Evolutionary conservation across 2,113 vertebrate genomes (phyloP).

Genomic region (Arizona elegans): DNA sequence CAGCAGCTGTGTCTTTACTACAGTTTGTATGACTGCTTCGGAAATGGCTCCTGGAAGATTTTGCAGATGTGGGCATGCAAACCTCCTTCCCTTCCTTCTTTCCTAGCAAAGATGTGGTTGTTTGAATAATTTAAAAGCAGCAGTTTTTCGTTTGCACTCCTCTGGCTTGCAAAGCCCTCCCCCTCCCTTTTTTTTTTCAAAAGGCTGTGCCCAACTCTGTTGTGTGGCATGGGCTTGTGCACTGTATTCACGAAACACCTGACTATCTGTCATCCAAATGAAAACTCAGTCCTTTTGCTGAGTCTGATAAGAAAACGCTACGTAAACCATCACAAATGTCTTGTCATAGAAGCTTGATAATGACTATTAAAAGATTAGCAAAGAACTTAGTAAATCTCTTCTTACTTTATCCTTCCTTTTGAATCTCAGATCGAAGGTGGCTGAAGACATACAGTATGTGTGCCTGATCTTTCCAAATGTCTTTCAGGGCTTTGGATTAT

Average conservation of each 20-base stretch:
- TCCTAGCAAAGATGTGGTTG: neutral
- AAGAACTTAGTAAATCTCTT: neutral
- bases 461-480: neutral
- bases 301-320: neutral
- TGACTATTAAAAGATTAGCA: neutral
- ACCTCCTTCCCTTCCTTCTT: neutral
- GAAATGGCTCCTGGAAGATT: neutral
- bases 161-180: neutral
- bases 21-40: neutral
- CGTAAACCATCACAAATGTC: neutral
- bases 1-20: neutral
- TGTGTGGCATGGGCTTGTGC: conserved; percentile 25
- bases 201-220: conserved; percentile 63
- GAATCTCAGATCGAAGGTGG: conserved; percentile 24
- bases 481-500: neutral
- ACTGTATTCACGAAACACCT: conserved; percentile 30
- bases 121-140: neutral
- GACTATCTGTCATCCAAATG: conserved; percentile 18
- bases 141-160: neutral
- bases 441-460: rapidly evolving
- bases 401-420: neutral
- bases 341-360: neutral
- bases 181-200: rapidly evolving
- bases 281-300: conserved; percentile 1
- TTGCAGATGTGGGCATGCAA: neutral